Conservation (phyloP, 1,140 invertebrate species). For the Rhizoglyphus robini region DNA sequence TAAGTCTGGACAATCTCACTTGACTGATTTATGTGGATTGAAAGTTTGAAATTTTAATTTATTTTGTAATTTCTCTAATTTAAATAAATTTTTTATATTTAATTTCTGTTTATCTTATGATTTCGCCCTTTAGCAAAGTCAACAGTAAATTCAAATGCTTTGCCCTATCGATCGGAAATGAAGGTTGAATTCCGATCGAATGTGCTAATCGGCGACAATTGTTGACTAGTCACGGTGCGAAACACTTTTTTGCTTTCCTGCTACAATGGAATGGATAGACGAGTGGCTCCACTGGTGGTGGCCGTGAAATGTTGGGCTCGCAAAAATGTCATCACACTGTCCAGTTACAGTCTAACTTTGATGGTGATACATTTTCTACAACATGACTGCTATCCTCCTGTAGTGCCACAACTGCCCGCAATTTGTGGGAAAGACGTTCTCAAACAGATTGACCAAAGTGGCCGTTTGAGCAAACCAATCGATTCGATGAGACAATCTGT, state of each 20-base stretch:
- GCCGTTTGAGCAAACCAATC: neutral
- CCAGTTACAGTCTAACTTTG: constrained; percentile 85
- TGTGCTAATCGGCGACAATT: constrained; percentile 95
- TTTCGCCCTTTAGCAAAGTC: too few relatives aligned
- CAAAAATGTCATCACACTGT: constrained; percentile 80
- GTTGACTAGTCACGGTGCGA: constrained; percentile 77
- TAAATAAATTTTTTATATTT: too few relatives aligned
- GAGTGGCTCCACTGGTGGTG: constrained; percentile 75
- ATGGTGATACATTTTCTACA: constrained; percentile 89
- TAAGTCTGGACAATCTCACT: too few relatives aligned
- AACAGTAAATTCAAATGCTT: too few relatives aligned
- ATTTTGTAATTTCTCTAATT: too few relatives aligned
- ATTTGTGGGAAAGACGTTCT: neutral
- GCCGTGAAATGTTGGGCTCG: constrained; percentile 90
- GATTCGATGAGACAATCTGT: neutral
- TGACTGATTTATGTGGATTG: too few relatives aligned
- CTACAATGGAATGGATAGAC: constrained; percentile 73
- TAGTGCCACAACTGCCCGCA: constrained; percentile 69
- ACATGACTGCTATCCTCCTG: constrained; percentile 60
- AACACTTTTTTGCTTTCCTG: constrained; percentile 85
- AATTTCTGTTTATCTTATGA: too few relatives aligned
- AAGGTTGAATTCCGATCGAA: too few relatives aligned
- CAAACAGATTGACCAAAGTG: neutral
- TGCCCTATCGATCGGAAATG: too few relatives aligned
- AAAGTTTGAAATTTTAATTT: too few relatives aligned